Base-by-base conservation (phyloP, 2,888 invertebrate species). In the Campoplex capitator region DNA sequence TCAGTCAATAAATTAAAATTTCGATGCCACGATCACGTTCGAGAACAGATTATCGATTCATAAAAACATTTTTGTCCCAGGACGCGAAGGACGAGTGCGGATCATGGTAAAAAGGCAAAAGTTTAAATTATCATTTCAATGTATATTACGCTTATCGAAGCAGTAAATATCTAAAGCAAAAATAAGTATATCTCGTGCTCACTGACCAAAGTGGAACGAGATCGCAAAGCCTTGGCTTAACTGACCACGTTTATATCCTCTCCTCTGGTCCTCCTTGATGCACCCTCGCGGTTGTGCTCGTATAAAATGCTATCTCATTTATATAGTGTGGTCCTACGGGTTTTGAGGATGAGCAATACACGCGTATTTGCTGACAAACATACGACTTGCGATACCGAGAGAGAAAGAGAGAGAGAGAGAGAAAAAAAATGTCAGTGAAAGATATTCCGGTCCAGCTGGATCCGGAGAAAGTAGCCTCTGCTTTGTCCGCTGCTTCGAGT, bases 391-490 rank as follows among this genome's bases (percentile, higher is more conserved):
- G 58, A 71, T 42, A 71, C 73, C 38, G 35, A 56, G 6, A 74
- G 38, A 54, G 32, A 67, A 45, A 71, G 78, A 58, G 71, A 71
- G 78, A 65, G 42, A 42, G 42, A 42, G 42, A 42, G 42, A 42
- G 42, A 42, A 42, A 42, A 56, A 42, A 42, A 56, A 81, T 65
- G 35, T 70, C 87, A 90, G 87, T 88, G 89, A 90, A 90, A 91
- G 91, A 91, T 88, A 91, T 88, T 90, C 89, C 89, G 88, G 88
- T 88, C 88, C 84, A 88, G 87, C 88, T 85, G 89, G 89, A 84
- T 89, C 56, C 85, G 90, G 92, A 92, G 92, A 92, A 92, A 92
- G 92, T 90, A 83, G 83, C 78, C 84, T 87, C 78, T 86, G 83
- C 84, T 82, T 75, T 65, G 73, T 56, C 51, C 76, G 76, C 62